Base-by-base conservation (phyloP, 2,888 invertebrate genomes). In the Eugnorisma glareosa region DNA sequence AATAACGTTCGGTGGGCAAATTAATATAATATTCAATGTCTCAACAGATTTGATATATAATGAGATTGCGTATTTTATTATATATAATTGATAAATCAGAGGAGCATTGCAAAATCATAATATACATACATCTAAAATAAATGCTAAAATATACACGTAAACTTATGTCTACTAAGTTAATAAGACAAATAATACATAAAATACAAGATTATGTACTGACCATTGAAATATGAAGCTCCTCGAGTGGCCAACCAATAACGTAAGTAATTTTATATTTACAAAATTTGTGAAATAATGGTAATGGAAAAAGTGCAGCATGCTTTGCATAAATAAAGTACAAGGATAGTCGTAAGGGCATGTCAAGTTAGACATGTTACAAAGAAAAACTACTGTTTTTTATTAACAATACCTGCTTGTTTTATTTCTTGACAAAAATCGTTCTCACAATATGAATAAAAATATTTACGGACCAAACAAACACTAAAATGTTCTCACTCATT, bases 91-190 rank as follows among this genome's bases (percentile, higher is more conserved):
- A 81, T 82, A 73, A 43, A 77, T 85, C 64, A 82, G 86, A 90
- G 88, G 88, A 89, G 89, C 86, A 83, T 83, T 86, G 88, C 68
- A 64, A 87, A 86, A 91, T 88, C 90, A 92, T 92, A 93, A 94
- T 94, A 94, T 94, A 94, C 93, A 93, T 92, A 91, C 79, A 89
- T 88, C 90, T 92, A 92, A 90, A 91, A 91, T 92, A 92, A 92
- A 93, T 93, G 92, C 93, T 93, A 93, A 91, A 92, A 92, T 93
- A 91, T 93, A 93, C 93, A 93, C 83, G 74, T 90, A 83, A 88
- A 88, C 89, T 91, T 92, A 89, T 76, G 86, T 81, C 90, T 91
- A 92, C 71, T 81, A 87, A 73, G 83, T 88, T 88, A 90, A 89
- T 88, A 88, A 87, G 82, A 86, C 77, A 87, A 88, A 89, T 90